phyloP scores from a whole-genome alignment of 2,888 invertebrate species.

The Dysmachus trigonus region DNA sequence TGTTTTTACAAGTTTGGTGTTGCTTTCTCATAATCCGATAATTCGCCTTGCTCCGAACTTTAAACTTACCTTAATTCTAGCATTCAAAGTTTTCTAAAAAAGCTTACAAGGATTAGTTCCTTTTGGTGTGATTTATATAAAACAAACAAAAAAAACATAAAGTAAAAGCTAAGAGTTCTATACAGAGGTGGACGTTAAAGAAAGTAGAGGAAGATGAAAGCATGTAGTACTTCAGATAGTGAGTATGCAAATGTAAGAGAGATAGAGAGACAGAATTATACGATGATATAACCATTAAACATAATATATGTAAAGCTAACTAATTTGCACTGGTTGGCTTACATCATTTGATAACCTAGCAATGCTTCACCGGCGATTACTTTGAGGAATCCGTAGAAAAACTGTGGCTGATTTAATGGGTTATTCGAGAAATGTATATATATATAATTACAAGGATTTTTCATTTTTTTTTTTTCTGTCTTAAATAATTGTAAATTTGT shows the following conservation, averaged over 20 bases:
- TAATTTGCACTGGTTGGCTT: conserved; percentile 16
- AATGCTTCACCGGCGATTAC: conserved; percentile 7
- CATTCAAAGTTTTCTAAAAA: background rate
- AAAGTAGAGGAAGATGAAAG: background rate
- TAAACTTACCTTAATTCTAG: background rate
- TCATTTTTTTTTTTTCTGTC: too few relatives aligned
- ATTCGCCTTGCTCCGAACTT: background rate
- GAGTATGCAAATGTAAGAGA: conserved; percentile 14
- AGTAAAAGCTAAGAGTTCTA: background rate
- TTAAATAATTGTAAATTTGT: conserved; percentile 4
- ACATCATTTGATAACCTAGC: conserved; percentile 10
- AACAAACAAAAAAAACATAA: background rate
- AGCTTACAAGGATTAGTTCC: background rate
- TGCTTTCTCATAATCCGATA: background rate
- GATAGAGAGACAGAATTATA: conserved; percentile 6
- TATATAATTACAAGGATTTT: background rate
- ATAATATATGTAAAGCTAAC: background rate
- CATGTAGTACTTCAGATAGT: background rate
- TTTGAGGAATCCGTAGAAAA: conserved; percentile 29
- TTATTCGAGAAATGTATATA: background rate
- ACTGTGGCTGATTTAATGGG: background rate
- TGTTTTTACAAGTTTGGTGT: background rate
- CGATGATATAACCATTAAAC: background rate
- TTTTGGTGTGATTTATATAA: background rate
- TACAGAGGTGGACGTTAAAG: background rate